phyloP scores from a whole-genome alignment of 2,888 invertebrate genomes.

The Oithona nana region DNA sequence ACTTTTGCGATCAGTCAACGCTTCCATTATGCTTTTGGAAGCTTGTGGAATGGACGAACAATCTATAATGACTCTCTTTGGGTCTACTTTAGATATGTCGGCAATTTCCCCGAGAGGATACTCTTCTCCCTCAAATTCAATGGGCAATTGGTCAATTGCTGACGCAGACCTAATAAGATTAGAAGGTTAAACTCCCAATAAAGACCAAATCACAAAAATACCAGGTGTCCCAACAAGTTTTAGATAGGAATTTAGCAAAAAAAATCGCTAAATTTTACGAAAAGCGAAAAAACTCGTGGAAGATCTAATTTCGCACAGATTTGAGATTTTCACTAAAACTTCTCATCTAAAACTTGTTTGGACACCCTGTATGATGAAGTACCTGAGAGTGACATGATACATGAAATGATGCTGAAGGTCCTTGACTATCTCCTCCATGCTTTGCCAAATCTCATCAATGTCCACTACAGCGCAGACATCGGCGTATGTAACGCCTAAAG shows the following conservation, averaged over 20 bases:
- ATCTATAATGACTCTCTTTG: slow-evolving; percentile 65
- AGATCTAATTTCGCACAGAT: too few relatives aligned
- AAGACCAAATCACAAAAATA: too few relatives aligned
- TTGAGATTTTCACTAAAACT: too few relatives aligned
- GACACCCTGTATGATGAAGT: background rate
- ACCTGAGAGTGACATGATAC: slow-evolving; percentile 56
- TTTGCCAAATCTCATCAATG: slow-evolving; percentile 42
- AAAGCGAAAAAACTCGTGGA: too few relatives aligned
- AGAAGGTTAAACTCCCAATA: too few relatives aligned
- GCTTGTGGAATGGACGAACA: slow-evolving; percentile 67
- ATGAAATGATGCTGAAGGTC: slow-evolving; percentile 57
- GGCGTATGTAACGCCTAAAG: slow-evolving; percentile 25
- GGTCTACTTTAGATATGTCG: slow-evolving; percentile 66
- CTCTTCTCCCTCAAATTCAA: slow-evolving; percentile 55
- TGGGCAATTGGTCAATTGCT: slow-evolving; percentile 51
- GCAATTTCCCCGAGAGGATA: slow-evolving; percentile 71
- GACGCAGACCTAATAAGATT: slow-evolving; percentile 34
- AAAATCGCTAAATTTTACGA: too few relatives aligned
- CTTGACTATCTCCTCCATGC: slow-evolving; percentile 46
- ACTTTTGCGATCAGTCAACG: slow-evolving; percentile 50
- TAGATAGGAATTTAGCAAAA: too few relatives aligned
- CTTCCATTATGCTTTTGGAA: slow-evolving; percentile 41
- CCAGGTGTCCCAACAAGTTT: too few relatives aligned
- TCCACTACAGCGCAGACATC: slow-evolving; percentile 51
- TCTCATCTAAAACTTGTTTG: background rate